Conservation (phyloP, 2,113 vertebrate genomes). For the Eurystomus gularis region DNA sequence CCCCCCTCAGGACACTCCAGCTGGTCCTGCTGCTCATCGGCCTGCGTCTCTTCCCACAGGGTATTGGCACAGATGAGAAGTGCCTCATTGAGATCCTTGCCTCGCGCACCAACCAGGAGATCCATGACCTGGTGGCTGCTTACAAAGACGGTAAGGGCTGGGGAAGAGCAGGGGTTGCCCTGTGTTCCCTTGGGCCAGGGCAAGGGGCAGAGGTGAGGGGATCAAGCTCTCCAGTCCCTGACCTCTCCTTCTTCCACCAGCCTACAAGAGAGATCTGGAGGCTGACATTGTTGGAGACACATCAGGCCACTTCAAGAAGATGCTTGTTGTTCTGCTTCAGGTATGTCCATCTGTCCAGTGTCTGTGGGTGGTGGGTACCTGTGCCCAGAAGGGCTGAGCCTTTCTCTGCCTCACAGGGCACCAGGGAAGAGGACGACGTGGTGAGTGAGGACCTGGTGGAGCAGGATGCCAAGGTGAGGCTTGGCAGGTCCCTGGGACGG, state of each 20-base stretch:
- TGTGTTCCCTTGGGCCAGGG: not conserved
- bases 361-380: not conserved
- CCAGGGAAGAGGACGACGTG: constrained; percentile 88
- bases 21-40: not conserved
- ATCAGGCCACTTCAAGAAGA: constrained; percentile 96
- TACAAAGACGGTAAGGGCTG: constrained; percentile 88
- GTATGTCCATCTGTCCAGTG: constrained; percentile 51
- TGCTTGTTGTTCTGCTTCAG: constrained; percentile 94
- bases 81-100: constrained; percentile 93
- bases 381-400: not conserved
- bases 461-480: constrained; percentile 87
- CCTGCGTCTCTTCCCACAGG: constrained; percentile 68
- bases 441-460: constrained; percentile 89
- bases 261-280: constrained; percentile 88
- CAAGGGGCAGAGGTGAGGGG: not conserved
- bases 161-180: not conserved
- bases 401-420: constrained; percentile 76
- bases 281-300: constrained; percentile 86
- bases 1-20: fast-evolving
- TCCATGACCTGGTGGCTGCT: constrained; percentile 83
- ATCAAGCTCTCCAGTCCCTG: not conserved
- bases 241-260: constrained; percentile 62
- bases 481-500: not conserved
- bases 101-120: constrained; percentile 90
- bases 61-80: constrained; percentile 88